A percentile compares a stretch with the other conserved stretches of the same genome.
Evolutionary conservation across 2,797 vertebrate species (phyloP).

Genomic region (Lophotriccus pileatus): DNA sequence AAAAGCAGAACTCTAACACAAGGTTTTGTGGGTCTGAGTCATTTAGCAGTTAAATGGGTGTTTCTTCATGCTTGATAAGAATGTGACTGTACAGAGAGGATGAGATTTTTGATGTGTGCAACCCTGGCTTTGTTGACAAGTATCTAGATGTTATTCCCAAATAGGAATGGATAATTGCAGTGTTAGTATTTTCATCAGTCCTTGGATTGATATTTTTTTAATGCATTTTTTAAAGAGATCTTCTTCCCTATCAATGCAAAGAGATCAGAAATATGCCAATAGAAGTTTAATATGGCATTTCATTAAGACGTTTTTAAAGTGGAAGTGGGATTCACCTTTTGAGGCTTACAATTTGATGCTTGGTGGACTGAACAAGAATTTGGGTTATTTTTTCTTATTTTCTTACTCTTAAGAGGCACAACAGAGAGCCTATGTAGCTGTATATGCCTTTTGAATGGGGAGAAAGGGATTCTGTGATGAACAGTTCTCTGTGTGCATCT

Average conservation of each 20-base stretch:
- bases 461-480: neutral
- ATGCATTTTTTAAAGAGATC: neutral
- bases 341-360: neutral
- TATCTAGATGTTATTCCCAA: neutral
- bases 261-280: neutral
- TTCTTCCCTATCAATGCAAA: neutral
- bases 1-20: neutral
- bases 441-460: neutral
- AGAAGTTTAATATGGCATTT: neutral
- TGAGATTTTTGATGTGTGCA: neutral
- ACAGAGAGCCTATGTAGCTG: neutral
- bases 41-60: neutral
- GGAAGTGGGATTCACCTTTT: neutral
- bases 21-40: neutral
- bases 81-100: neutral
- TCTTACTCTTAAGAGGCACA: neutral
- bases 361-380: neutral
- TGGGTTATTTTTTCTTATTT: neutral
- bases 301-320: neutral
- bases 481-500: neutral
- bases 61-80: neutral
- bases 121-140: neutral
- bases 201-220: neutral
- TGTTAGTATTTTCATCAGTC: neutral
- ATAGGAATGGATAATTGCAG: neutral